Percentiles rank a stretch among this genome's conserved stretches.
Conservation (phyloP, 1,140 invertebrate genomes). For the Musca vetustissima region DNA sequence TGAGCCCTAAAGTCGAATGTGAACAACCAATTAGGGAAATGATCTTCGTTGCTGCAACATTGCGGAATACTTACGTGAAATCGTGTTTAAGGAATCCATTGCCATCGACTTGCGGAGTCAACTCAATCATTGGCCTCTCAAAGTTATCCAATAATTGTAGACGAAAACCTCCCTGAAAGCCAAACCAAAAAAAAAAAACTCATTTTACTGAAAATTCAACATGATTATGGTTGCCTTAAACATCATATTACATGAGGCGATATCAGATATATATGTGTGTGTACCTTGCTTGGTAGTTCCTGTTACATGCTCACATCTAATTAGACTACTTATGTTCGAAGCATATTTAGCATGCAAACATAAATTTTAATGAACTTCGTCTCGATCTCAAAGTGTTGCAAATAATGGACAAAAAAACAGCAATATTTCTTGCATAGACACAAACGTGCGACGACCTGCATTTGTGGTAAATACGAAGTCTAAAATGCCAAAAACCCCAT, state of each 20-base stretch:
- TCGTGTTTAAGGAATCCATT: constrained; percentile 80
- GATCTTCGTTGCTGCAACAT: neutral
- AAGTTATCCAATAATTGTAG: constrained; percentile 80
- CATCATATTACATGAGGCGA: too few relatives aligned
- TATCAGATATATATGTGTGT: neutral
- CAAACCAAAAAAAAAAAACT: constrained; percentile 22
- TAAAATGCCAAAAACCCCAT: too few relatives aligned
- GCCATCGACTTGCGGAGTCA: constrained; percentile 77
- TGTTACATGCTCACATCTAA: neutral
- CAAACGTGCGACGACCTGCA: too few relatives aligned
- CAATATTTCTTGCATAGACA: too few relatives aligned
- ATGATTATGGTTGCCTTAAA: too few relatives aligned
- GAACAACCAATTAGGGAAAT: neutral
- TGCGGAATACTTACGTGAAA: constrained; percentile 64
- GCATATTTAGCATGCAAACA: too few relatives aligned
- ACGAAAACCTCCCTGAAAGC: constrained; percentile 81
- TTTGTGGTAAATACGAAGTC: too few relatives aligned
- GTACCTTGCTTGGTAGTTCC: neutral
- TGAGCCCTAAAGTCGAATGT: constrained; percentile 68
- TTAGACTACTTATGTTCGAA: neutral
- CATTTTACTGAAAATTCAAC: neutral
- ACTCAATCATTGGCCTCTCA: constrained; percentile 78
- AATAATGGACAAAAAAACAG: too few relatives aligned
- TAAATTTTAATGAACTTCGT: too few relatives aligned
- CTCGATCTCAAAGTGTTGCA: too few relatives aligned